These are phyloP conservation scores for Periophthalmus magnuspinnatus DNA, from an alignment of 2,797 vertebrate species.

Conservation along the genomic window DNA sequence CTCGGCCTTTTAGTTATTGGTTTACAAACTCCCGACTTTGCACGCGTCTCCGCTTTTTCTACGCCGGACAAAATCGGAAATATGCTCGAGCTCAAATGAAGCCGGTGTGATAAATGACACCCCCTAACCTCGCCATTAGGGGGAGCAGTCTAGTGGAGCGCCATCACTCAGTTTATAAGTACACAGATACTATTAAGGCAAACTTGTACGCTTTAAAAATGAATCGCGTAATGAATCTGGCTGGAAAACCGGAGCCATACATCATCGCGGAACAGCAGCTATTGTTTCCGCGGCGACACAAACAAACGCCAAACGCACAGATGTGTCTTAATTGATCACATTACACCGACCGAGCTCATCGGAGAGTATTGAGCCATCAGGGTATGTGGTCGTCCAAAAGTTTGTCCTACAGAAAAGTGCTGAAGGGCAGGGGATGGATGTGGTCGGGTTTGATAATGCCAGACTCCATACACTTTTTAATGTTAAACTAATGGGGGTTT, in stretches of 20 bases:
- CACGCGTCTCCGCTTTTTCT: background rate
- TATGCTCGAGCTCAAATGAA: background rate
- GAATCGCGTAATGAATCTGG: slow-evolving; percentile 14
- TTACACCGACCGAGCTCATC: slow-evolving; percentile 35
- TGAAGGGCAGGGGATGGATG: slow-evolving; percentile 6
- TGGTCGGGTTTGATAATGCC: background rate
- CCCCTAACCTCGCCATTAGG: background rate
- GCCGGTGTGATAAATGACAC: background rate
- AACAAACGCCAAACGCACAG: slow-evolving; percentile 42
- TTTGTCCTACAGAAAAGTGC: slow-evolving; percentile 22
- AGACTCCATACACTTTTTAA: background rate
- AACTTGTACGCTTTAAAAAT: background rate
- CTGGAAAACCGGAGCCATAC: slow-evolving; percentile 16
- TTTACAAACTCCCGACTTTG: background rate
- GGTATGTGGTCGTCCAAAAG: slow-evolving; percentile 40
- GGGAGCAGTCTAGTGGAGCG: background rate
- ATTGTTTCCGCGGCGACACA: slow-evolving; percentile 27
- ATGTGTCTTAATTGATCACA: slow-evolving; percentile 53
- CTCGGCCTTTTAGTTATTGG: background rate
- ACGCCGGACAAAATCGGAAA: background rate
- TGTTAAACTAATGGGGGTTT: too few relatives aligned
- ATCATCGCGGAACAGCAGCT: slow-evolving; percentile 15
- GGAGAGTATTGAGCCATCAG: slow-evolving; percentile 29
- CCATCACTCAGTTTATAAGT: slow-evolving; percentile 7
- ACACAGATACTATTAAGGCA: background rate